phyloP scores from a whole-genome alignment of 2,888 invertebrate species.

The Leuctra nigra region DNA sequence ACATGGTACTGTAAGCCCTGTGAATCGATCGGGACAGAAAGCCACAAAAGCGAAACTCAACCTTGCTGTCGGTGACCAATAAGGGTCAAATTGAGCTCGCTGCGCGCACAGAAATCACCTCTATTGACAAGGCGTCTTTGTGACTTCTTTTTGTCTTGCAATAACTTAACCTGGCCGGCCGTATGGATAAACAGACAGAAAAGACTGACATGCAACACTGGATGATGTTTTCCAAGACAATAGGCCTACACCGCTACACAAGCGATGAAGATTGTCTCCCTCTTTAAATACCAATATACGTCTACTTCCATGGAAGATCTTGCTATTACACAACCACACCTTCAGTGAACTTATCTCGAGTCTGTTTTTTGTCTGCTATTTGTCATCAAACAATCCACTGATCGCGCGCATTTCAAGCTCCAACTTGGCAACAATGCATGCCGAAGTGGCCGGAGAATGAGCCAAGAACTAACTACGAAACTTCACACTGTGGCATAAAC shows the following conservation, averaged over 20 bases:
- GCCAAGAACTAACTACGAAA: too few species aligned
- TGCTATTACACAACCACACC: too few species aligned
- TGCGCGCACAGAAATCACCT: not conserved
- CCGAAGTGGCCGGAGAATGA: too few species aligned
- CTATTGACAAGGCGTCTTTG: not conserved
- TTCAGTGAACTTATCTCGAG: too few species aligned
- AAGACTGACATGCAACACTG: not conserved
- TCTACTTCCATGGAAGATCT: too few species aligned
- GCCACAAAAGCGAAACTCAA: conserved; percentile 22
- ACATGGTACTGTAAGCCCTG: conserved; percentile 11
- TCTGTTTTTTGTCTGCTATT: not conserved
- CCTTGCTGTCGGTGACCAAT: conserved; percentile 10
- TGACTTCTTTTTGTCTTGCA: not conserved
- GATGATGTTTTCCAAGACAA: not conserved
- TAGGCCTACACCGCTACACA: too few species aligned
- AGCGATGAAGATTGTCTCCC: too few species aligned
- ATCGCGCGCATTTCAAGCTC: not conserved
- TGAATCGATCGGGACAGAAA: conserved; percentile 26
- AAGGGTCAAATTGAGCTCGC: conserved; percentile 3
- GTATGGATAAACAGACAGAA: not conserved
- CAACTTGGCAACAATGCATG: not conserved
- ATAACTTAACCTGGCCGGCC: not conserved
- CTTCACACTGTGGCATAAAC: too few species aligned
- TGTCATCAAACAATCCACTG: not conserved
- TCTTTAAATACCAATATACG: too few species aligned